Evolutionary conservation across 1,140 invertebrate genomes (phyloP), one percentile per base, ranked within the genome.

Genomic region (Drosophila triauraria): DNA sequence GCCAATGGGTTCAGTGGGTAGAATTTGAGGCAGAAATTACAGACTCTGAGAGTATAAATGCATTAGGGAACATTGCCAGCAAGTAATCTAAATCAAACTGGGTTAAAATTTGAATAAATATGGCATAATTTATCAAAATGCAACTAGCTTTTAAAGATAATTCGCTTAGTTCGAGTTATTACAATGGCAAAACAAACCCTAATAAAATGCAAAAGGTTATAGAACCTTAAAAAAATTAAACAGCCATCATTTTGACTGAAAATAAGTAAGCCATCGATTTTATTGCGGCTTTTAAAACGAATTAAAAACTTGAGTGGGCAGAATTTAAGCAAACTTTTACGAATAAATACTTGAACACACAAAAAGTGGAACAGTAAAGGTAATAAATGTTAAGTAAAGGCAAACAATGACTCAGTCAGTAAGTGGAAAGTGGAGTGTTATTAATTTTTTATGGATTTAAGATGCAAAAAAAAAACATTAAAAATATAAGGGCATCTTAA

Each of bases 21-120:
- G 10, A 44, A 35, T 32, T 61, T 61, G 40, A 13, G 30, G 25
- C 17, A 32, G 40, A 44, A 32, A 32, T 32, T 35, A 30, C 27
- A 44, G n/a, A 17, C 30, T 62, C 30, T 62, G 27, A 1, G 0
- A 10, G 20, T 4, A 2, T 13, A 40, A 7, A 23, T 62, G 62
- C 62, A 62, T n/a, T 13, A 15, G 57, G 38, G 15, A 44, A 25
- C 40, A 35, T 60, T 44, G 62, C 62, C 62, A 65, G 62, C 40
- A 44, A 17, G 25, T 43, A 44, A n/a, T 17, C 7, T 2, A 9
- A 10, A 63, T 60, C 15, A 9, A 43, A 42, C 42, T 42, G n/a
- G 23, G 3, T 17, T 15, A 5, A 10, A 17, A 42, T 23, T 54
- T 42, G 0, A 38, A 56, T 62, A 40, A n/a, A 20, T 30, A n/a